These are phyloP conservation scores for Ceyx melanurus DNA, from an alignment of 2,113 vertebrate species.

Conservation along the genomic window DNA sequence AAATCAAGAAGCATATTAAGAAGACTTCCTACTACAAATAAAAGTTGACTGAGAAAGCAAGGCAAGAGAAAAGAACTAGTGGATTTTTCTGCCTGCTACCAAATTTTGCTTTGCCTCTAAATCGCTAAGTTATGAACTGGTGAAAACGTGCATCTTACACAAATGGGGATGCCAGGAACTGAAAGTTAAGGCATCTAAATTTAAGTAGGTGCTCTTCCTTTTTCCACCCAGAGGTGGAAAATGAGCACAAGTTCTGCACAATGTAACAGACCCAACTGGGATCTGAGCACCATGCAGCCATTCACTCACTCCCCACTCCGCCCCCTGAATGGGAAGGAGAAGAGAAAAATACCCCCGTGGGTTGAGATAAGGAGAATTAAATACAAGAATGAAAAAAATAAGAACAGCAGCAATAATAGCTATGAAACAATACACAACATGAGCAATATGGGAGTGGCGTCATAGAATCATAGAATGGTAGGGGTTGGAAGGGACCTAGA, in stretches of 20 bases:
- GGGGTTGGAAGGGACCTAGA: no score
- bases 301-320: no score
- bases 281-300: no score
- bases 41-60: background rate
- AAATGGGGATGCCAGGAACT: background rate
- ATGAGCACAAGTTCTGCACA: background rate
- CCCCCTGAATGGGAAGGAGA: no score
- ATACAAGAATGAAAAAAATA: no score
- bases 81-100: constrained; percentile 4
- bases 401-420: no score
- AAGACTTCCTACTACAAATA: constrained; percentile 4
- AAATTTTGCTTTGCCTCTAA: background rate
- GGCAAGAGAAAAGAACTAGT: constrained; percentile 15
- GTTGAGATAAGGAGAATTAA: no score
- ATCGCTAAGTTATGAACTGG: background rate
- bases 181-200: background rate
- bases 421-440: no score
- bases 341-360: no score
- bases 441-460: no score
- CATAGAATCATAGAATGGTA: no score
- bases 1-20: background rate
- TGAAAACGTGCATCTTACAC: background rate
- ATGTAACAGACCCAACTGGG: background rate
- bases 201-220: background rate
- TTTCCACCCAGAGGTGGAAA: background rate